These are phyloP conservation scores for Mactromeris polynyma DNA, from an alignment of 2,888 invertebrate genomes.

Conservation along the genomic window DNA sequence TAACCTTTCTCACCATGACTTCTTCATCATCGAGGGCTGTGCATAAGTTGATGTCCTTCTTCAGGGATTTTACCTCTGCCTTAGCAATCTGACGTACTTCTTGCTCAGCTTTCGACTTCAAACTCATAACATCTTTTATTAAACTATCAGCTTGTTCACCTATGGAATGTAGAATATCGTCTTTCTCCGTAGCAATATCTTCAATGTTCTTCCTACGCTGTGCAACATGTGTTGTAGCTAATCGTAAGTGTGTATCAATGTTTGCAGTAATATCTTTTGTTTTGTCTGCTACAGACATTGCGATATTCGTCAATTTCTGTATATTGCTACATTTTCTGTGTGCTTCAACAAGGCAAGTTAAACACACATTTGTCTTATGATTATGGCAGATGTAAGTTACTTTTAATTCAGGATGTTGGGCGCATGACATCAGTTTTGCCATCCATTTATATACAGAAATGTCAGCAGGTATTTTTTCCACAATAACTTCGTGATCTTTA, in stretches of 20 bases:
- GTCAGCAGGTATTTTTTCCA: conserved; percentile 28
- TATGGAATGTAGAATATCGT: not conserved
- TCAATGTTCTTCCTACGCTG: not conserved
- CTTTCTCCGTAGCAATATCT: not conserved
- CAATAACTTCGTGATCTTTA: conserved; percentile 36
- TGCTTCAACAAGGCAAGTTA: conserved; percentile 17
- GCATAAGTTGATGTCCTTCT: not conserved
- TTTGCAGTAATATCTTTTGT: not conserved
- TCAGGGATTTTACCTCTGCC: not conserved
- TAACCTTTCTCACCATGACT: not conserved
- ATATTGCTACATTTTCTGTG: conserved; percentile 39
- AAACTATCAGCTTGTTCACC: not conserved
- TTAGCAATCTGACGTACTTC: not conserved
- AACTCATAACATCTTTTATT: not conserved
- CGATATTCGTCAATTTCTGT: not conserved
- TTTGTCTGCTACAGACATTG: not conserved
- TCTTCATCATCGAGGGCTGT: not conserved
- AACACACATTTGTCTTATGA: conserved; percentile 38
- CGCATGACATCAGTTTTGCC: conserved; percentile 31
- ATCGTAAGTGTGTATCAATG: not conserved
- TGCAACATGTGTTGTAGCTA: not conserved
- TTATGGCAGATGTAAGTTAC: conserved; percentile 33
- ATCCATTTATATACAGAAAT: conserved; percentile 28
- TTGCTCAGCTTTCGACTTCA: not conserved
- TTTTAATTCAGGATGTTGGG: conserved; percentile 32